phyloP scores from a whole-genome alignment of 2,888 invertebrate species.

The Dicyrtomina minuta region DNA sequence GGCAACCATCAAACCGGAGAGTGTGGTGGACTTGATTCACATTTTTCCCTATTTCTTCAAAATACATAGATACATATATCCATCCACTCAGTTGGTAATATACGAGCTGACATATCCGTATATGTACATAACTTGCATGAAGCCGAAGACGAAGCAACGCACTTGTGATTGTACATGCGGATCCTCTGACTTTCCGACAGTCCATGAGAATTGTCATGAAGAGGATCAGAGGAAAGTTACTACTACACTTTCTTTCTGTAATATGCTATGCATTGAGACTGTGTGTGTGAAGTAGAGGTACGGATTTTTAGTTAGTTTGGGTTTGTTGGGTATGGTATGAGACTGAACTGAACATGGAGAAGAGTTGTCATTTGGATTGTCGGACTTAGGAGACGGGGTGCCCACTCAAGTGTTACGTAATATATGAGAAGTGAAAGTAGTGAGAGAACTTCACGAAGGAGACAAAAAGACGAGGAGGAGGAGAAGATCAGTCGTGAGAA shows the following conservation, averaged over 20 bases:
- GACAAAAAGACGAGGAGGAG: slow-evolving; percentile 16
- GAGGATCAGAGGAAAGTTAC: background rate
- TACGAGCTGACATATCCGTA: background rate
- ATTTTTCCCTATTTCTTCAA: background rate
- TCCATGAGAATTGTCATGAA: slow-evolving; percentile 22
- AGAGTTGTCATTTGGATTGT: slow-evolving; percentile 18
- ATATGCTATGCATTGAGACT: no score
- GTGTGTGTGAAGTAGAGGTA: no score
- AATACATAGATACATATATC: background rate
- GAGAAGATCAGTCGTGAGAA: slow-evolving; percentile 12
- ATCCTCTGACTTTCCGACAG: slow-evolving; percentile 1
- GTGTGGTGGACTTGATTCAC: background rate
- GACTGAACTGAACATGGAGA: slow-evolving; percentile 19
- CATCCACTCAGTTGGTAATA: background rate
- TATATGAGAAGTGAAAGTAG: slow-evolving; percentile 32
- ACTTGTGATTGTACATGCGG: background rate
- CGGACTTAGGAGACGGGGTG: slow-evolving; percentile 19
- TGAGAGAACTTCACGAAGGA: slow-evolving; percentile 5
- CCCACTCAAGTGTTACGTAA: slow-evolving; percentile 40
- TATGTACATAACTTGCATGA: background rate
- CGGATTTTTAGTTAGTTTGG: no score
- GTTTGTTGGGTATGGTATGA: no score
- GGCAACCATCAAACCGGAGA: background rate
- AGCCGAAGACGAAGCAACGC: background rate
- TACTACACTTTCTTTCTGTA: no score